phyloP scores from a whole-genome alignment of 2,797 vertebrate genomes.

The Catharus ustulatus region DNA sequence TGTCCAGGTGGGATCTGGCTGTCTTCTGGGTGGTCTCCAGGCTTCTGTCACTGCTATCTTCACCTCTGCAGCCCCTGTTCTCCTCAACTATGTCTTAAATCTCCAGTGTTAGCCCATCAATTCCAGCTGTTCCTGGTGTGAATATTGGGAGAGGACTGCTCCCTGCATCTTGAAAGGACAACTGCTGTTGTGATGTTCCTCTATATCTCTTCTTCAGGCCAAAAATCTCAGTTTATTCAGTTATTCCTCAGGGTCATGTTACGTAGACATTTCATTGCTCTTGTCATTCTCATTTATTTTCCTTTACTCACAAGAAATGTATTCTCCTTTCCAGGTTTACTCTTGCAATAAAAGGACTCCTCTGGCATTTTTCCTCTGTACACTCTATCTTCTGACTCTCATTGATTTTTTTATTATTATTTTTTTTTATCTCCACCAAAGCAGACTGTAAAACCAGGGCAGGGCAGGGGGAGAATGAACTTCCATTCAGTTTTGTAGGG shows the following conservation, averaged over 20 bases:
- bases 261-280: background rate
- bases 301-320: background rate
- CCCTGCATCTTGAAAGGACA: background rate
- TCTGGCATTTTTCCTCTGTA: background rate
- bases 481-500: constrained; percentile 11
- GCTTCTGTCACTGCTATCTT: background rate
- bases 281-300: constrained; percentile 26
- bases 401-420: background rate
- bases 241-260: background rate
- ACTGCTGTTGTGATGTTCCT: background rate
- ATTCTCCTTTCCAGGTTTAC: background rate
- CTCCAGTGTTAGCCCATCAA: background rate
- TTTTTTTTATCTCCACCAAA: constrained; percentile 28
- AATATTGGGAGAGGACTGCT: background rate
- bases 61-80: background rate
- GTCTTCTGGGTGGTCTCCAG: background rate
- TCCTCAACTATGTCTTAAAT: background rate
- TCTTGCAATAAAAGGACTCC: background rate
- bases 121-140: background rate
- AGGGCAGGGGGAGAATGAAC: background rate
- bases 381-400: background rate
- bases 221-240: background rate
- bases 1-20: background rate
- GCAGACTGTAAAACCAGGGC: background rate
- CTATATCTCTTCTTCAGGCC: background rate